phyloP scores from a whole-genome alignment of 2,113 vertebrate genomes.

The Oryzias javanicus region DNA sequence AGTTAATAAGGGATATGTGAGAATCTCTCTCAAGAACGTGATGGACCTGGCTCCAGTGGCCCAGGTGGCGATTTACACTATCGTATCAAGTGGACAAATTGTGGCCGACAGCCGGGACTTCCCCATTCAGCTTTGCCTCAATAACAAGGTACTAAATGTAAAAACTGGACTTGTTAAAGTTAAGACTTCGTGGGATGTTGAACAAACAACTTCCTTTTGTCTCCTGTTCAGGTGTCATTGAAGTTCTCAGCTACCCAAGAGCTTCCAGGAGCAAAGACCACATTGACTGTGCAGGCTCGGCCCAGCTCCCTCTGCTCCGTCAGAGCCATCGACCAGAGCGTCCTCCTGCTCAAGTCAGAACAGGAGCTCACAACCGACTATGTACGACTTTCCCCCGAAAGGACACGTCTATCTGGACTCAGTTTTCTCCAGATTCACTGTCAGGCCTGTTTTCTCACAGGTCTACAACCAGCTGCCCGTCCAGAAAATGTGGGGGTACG shows the following conservation, averaged over 20 bases:
- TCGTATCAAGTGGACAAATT: constrained; percentile 76
- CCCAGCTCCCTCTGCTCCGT: constrained; percentile 84
- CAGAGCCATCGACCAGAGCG: constrained; percentile 80
- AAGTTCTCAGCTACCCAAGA: constrained; percentile 73
- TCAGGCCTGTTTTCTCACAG: constrained; percentile 54
- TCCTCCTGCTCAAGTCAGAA: constrained; percentile 76
- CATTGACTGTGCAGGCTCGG: constrained; percentile 75
- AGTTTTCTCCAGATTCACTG: neutral
- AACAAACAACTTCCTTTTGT: neutral
- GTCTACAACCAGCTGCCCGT: constrained; percentile 74
- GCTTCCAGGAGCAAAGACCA: constrained; percentile 74
- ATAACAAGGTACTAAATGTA: constrained; percentile 78
- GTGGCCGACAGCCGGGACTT: constrained; percentile 83
- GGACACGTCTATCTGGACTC: neutral
- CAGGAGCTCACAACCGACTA: constrained; percentile 64
- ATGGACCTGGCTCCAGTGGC: constrained; percentile 76
- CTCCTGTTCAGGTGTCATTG: constrained; percentile 78
- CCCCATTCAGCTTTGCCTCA: constrained; percentile 78
- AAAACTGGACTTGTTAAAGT: neutral
- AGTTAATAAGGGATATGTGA: constrained; percentile 74
- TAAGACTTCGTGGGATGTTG: neutral
- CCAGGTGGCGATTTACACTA: constrained; percentile 81
- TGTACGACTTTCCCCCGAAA: constrained; percentile 41
- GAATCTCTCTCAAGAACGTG: constrained; percentile 58
- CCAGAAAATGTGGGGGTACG: constrained; percentile 74